A percentile compares a stretch with the other conserved stretches of the same genome.
These are phyloP conservation scores for Cryptoblepharus egeriae DNA, from an alignment of 2,797 vertebrate species.

Conservation along the genomic window DNA sequence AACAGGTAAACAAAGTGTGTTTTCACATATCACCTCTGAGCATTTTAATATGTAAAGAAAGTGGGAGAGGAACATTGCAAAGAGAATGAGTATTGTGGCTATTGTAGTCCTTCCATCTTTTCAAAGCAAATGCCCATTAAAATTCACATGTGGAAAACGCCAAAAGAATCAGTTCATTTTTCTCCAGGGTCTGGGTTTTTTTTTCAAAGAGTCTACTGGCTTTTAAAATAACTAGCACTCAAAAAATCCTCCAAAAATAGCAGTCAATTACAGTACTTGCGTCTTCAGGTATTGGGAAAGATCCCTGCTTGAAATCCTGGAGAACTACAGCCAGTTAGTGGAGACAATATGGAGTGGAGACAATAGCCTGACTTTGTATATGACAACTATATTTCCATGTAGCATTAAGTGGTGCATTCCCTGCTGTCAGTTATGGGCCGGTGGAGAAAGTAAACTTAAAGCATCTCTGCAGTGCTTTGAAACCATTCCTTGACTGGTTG, in stretches of 20 bases:
- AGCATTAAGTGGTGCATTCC: neutral
- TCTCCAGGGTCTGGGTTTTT: neutral
- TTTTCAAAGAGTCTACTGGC: neutral
- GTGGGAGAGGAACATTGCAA: neutral
- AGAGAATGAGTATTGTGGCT: neutral
- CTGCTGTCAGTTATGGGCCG: neutral
- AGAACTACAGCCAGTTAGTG: no score
- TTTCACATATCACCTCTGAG: constrained; percentile 4
- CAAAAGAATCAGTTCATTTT: neutral
- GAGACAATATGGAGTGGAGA: no score
- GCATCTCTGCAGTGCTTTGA: neutral
- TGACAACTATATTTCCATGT: neutral
- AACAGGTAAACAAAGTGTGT: neutral
- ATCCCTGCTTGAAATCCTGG: no score
- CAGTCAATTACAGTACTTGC: no score
- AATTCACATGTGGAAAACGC: neutral
- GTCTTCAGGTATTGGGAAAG: no score
- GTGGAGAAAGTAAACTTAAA: neutral
- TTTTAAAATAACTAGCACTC: neutral
- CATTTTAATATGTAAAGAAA: neutral
- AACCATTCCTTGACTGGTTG: neutral
- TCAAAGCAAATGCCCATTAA: neutral
- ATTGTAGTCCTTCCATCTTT: neutral
- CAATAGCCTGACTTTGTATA: no score
- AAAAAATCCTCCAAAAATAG: neutral